A percentile compares a stretch with the other conserved stretches of the same genome.
These are phyloP conservation scores for Hirtodrosophila alboralis DNA, from an alignment of 2,888 invertebrate genomes.

Conservation along the genomic window DNA sequence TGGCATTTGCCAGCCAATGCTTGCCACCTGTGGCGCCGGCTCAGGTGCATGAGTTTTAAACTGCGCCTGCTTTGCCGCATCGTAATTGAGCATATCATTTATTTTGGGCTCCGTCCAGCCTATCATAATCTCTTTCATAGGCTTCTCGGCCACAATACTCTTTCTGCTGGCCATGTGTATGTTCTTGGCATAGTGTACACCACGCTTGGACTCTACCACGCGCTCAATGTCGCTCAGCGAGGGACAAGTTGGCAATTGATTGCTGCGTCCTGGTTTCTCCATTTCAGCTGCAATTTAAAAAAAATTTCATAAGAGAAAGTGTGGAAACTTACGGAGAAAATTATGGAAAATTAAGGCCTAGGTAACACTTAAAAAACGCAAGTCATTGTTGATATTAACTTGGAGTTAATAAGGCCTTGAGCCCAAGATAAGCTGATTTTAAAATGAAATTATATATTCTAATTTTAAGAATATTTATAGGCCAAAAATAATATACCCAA, in stretches of 20 bases:
- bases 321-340: too few species aligned
- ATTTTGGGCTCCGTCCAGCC: conserved; percentile 79
- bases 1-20: conserved; percentile 76
- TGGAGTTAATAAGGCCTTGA: too few species aligned
- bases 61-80: conserved; percentile 42
- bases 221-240: conserved; percentile 79
- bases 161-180: conserved; percentile 48
- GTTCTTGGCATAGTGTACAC: conserved; percentile 61
- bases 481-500: too few species aligned
- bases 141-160: conserved; percentile 37
- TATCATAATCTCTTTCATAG: conserved; percentile 59
- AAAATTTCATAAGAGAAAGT: too few species aligned
- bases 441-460: too few species aligned
- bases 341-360: too few species aligned
- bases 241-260: conserved; percentile 66
- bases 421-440: too few species aligned
- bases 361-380: too few species aligned
- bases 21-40: conserved; percentile 72
- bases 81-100: conserved; percentile 79
- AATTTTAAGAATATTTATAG: too few species aligned
- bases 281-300: conserved; percentile 45
- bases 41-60: conserved; percentile 61
- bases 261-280: conserved; percentile 41
- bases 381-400: too few species aligned
- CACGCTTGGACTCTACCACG: conserved; percentile 63